These are phyloP conservation scores for Menura novaehollandiae DNA, from an alignment of 2,113 vertebrate species.

Conservation along the genomic window DNA sequence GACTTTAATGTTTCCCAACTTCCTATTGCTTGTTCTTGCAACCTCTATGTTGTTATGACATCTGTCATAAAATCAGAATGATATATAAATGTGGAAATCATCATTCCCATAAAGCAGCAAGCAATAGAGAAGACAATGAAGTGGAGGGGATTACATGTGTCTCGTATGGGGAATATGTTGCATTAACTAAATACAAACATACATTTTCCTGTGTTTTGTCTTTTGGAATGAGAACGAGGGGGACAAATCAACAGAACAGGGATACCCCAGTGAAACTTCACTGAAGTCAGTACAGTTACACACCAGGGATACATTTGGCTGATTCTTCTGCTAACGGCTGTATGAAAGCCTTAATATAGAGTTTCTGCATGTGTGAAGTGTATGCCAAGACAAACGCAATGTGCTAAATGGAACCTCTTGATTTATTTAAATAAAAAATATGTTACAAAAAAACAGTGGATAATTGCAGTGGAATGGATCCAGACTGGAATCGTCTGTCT, in stretches of 20 bases:
- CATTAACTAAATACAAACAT: neutral
- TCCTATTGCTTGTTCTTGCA: neutral
- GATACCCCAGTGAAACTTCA: neutral
- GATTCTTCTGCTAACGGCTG: conserved; percentile 25
- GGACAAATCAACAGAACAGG: neutral
- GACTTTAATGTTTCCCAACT: neutral
- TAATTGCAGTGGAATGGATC: conserved; percentile 56
- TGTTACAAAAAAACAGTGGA: conserved; percentile 28
- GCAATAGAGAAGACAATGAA: neutral
- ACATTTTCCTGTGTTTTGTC: neutral
- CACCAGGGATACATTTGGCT: conserved; percentile 48
- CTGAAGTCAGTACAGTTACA: conserved; percentile 9
- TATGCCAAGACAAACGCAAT: conserved; percentile 58
- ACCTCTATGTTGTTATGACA: neutral
- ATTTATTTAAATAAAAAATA: conserved; percentile 66
- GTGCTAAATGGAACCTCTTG: conserved; percentile 55
- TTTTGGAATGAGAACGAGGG: neutral
- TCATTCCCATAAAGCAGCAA: neutral
- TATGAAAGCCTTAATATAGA: conserved; percentile 48
- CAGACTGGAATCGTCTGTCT: conserved; percentile 55
- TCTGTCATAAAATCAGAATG: neutral
- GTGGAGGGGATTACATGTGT: neutral
- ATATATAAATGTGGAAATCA: neutral
- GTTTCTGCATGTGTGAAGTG: conserved; percentile 40
- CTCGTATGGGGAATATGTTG: neutral